Evolutionary conservation across 2,888 invertebrate genomes (phyloP), one percentile per base, ranked within the genome.

Genomic region (Lymantria monacha): DNA sequence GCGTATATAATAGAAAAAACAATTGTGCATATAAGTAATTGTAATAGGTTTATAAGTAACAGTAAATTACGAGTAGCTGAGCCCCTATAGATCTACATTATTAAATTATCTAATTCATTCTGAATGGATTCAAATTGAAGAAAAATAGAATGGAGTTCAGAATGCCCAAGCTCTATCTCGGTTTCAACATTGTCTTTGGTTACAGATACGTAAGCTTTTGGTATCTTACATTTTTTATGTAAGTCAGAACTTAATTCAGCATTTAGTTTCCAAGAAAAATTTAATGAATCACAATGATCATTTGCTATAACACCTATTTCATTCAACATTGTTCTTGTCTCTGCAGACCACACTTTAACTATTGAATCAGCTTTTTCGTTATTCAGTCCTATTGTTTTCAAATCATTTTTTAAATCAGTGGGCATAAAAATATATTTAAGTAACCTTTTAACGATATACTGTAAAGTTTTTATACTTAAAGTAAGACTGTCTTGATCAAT

Each of bases 391-490:
- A 86, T 57, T 30, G 54, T 53, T 51, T 69, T 73, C 8, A 91
- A 69, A 70, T 89, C 85, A 57, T 57, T 74, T 67, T 83, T 88
- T 31, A 91, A 72, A 67, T 85, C 66, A n/a, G 60, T 49, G 12
- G 91, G 90, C 87, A 88, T 87, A 57, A 89, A 85, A 48, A 91
- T 84, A 59, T 72, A 90, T 60, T 87, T 91, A 1, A 85, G 53
- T 57, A 85, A 70, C 62, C 79, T 81, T 68, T 83, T 89, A 41
- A 81, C 81, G 49, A 90, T 59, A 63, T 85, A 89, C 30, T 83
- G 66, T 40, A 87, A 63, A 37, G 86, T 83, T 78, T 86, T 89
- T 8, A 89, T 81, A 12, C 78, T 73, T 48, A 89, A 51, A 1
- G 72, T 54, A 46, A 90, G 69, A 46, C 62, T 74, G 38, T 83